Base-by-base conservation (phyloP, 2,113 vertebrate genomes). In the Cheilinus undulatus region DNA sequence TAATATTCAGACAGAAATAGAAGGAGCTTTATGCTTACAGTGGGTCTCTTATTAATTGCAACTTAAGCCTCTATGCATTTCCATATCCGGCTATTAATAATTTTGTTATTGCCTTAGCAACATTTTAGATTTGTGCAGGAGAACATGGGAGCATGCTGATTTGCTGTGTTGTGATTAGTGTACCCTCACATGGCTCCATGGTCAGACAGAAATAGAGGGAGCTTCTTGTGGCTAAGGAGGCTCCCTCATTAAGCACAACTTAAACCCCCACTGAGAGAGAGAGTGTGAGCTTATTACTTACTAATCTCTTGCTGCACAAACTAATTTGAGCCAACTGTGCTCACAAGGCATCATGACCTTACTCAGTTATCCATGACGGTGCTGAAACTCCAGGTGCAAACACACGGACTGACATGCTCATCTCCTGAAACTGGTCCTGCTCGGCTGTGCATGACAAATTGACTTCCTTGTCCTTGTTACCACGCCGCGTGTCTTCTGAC, bases 231-330 rank as follows among this genome's bases (percentile, higher is more conserved):
- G 64, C 51, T 65, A 54, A 68, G 26, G 56, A 66, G 45, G 50
- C 36, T 76, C 61, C 56, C 30, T 69, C 69, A 63, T 80, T 84
- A 67, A 53, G 65, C 50, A 51, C 69, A 43, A 58, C 28, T 70
- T 79, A 81, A 15, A 46, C 58, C 64, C 22, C 51, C 34, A n/a
- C 15, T 10, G 10, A 2, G n/a, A 15, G 24, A 36, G 17, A 22
- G 26, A 56, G 54, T n/a, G 50, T 1, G n/a, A 54, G 61, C 73
- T 85, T 85, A 90, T 77, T 84, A 84, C 43, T 71, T 45, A 69
- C 52, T 73, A 80, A 84, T 79, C 81, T 80, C 28, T n/a, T n/a
- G 19, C 3, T 9, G 42, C 42, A 45, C 61, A 67, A 36, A 42
- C 59, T 38, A 0, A 42, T 32, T 63, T 42, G 14, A 42, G 40